Base-by-base conservation (phyloP, 2,888 invertebrate genomes). In the Drosophila antonietae region DNA sequence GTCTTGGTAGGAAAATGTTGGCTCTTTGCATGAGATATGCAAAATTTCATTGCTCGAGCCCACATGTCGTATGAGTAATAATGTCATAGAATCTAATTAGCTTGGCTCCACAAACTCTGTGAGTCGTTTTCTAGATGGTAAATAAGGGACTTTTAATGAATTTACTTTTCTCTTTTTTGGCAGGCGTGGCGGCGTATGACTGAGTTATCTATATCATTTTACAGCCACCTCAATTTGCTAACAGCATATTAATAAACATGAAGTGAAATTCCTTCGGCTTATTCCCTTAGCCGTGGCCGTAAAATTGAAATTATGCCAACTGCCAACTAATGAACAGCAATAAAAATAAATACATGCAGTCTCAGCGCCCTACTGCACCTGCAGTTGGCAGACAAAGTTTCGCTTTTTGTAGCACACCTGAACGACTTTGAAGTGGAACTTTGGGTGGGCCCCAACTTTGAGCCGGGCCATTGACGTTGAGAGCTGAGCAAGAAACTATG, bases 221-320 rank as follows among this genome's bases (percentile, higher is more conserved):
- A 2, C n/a, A 39, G 14, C 31, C 1, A 51, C 10, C 18, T 51
- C 33, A 59, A 39, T 35, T 37, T 7, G 23, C 31, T 10, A 20
- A 9, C n/a, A 12, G n/a, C 10, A 20, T 33, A 23, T 37, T 23
- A 14, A 20, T 52, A 35, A 35, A 35, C 15, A 9, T 20, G 1
- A 37, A 9, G 3, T 15, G 23, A 37, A 71, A 46, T 9, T 23
- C 62, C 51, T 66, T 75, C 33, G 61, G 64, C 46, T 67, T 28
- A 46, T 53, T 60, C 47, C 51, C 9, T 49, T 56, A 59, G 69
- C 62, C 51, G 59, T 75, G 71, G 60, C 55, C 57, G 70, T 89
- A 71, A 88, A 81, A 84, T 79, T 81, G 57, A 85, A 89, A 89
- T 81, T 84, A 88, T 89, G 79, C 79, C 79, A 81, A 75, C 82